Evolutionary conservation across 2,113 vertebrate species (phyloP).

Genomic region (Chaetodon trifascialis): DNA sequence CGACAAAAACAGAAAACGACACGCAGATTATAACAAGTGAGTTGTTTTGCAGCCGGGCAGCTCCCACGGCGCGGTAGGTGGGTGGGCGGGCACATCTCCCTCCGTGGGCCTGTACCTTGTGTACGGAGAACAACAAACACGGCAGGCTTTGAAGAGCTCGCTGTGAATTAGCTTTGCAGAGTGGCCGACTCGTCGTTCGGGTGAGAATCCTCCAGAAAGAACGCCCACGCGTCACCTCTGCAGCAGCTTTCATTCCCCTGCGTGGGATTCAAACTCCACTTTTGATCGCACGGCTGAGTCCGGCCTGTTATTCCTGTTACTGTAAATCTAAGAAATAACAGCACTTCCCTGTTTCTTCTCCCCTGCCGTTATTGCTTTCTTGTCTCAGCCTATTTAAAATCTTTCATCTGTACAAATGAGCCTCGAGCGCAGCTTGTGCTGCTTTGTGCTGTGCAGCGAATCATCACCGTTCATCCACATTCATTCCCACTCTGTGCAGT

Average conservation of each 20-base stretch:
- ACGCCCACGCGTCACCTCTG: conserved; percentile 11
- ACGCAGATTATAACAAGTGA: conserved; percentile 93
- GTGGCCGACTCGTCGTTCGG: background rate
- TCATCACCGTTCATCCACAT: background rate
- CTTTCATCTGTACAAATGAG: background rate
- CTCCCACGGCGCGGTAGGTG: background rate
- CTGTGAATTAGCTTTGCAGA: conserved; percentile 32
- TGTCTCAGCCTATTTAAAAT: background rate
- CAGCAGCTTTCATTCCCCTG: background rate
- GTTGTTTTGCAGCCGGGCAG: conserved; percentile 40
- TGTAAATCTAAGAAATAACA: background rate
- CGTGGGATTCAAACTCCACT: background rate
- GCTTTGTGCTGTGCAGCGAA: background rate
- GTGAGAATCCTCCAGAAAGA: background rate
- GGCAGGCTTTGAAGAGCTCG: too few species aligned
- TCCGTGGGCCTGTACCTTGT: background rate
- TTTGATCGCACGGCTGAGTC: background rate
- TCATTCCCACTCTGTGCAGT: background rate
- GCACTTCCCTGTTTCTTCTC: background rate
- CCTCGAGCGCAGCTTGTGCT: background rate
- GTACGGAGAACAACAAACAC: conserved; percentile 1
- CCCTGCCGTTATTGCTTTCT: background rate
- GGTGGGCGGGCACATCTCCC: background rate
- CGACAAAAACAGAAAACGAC: conserved; percentile 89
- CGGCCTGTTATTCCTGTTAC: background rate